These are phyloP conservation scores for Phyllotreta striolata DNA, from an alignment of 2,888 invertebrate genomes.

Conservation along the genomic window DNA sequence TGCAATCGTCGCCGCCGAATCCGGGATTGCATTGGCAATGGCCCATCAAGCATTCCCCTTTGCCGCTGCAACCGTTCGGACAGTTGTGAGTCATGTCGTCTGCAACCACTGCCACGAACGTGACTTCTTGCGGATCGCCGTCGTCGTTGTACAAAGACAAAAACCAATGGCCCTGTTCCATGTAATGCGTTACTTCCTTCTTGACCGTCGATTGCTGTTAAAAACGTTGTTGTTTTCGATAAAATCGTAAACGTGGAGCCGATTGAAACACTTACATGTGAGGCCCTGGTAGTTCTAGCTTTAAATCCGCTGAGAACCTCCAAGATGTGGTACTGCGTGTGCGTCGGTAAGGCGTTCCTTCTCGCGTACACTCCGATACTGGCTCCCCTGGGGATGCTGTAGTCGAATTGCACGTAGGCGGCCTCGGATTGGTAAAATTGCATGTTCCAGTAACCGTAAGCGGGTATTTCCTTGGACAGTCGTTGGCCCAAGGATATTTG, in stretches of 20 bases:
- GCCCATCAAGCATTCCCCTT: conserved; percentile 94
- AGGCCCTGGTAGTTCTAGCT: conserved; percentile 82
- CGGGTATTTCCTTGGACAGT: conserved; percentile 86
- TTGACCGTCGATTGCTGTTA: conserved; percentile 78
- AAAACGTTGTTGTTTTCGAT: background rate
- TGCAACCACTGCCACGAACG: conserved; percentile 83
- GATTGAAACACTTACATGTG: conserved; percentile 75
- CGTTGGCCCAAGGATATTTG: conserved; percentile 89
- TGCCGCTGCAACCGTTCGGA: conserved; percentile 94
- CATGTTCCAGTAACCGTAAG: conserved; percentile 97
- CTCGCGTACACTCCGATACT: conserved; percentile 95
- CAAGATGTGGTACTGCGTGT: conserved; percentile 95
- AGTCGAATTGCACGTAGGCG: conserved; percentile 93
- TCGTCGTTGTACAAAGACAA: conserved; percentile 95
- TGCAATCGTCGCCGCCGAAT: conserved; percentile 95
- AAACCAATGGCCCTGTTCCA: conserved; percentile 98
- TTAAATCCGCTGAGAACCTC: conserved; percentile 92
- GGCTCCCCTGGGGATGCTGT: conserved; percentile 89
- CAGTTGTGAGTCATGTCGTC: conserved; percentile 96
- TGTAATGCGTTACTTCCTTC: conserved; percentile 91
- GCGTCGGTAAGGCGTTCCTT: conserved; percentile 92
- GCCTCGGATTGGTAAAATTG: conserved; percentile 95
- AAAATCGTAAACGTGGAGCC: background rate
- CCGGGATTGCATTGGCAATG: conserved; percentile 97
- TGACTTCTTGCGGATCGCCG: conserved; percentile 87